Conservation (phyloP, 2,888 invertebrate genomes). For the Cryptus viduatorius region DNA sequence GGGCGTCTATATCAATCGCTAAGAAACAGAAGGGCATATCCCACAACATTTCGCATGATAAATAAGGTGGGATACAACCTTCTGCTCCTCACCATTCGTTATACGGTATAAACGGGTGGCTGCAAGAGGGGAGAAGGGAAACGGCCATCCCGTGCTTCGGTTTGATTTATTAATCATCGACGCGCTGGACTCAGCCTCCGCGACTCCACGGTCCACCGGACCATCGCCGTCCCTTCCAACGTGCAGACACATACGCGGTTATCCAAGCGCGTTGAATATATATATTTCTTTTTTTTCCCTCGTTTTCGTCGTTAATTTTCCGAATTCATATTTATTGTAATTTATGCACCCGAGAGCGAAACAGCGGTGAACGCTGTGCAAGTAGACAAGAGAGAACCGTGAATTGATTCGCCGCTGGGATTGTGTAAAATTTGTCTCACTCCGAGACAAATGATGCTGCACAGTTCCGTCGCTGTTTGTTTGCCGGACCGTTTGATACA, state of each 20-base stretch:
- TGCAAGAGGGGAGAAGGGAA: slow-evolving; percentile 1
- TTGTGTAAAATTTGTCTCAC: slow-evolving; percentile 1
- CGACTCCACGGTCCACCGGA: slow-evolving; percentile 40
- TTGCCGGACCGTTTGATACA: slow-evolving; percentile 46
- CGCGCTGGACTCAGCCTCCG: slow-evolving; percentile 13
- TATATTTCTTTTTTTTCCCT: slow-evolving; percentile 9
- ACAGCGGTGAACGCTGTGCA: background rate
- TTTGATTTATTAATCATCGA: slow-evolving; percentile 73
- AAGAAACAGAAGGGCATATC: too few species aligned
- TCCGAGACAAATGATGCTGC: background rate
- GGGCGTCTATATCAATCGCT: too few species aligned
- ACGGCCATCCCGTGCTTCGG: slow-evolving; percentile 33
- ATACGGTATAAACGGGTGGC: background rate
- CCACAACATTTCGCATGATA: background rate
- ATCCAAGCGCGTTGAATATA: slow-evolving; percentile 11
- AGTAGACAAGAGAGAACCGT: slow-evolving; percentile 18
- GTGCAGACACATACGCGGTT: slow-evolving; percentile 7
- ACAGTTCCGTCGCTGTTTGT: slow-evolving; percentile 14
- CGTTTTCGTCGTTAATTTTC: slow-evolving; percentile 58
- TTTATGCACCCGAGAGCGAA: slow-evolving; percentile 51
- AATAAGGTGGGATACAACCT: too few species aligned
- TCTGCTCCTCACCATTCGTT: too few species aligned
- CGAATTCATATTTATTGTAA: slow-evolving; percentile 63
- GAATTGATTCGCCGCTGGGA: slow-evolving; percentile 35
- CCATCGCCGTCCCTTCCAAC: slow-evolving; percentile 40